Evolutionary conservation across 2,113 vertebrate genomes (phyloP), one percentile per base, ranked within the genome.

Genomic region (Bubo bubo): DNA sequence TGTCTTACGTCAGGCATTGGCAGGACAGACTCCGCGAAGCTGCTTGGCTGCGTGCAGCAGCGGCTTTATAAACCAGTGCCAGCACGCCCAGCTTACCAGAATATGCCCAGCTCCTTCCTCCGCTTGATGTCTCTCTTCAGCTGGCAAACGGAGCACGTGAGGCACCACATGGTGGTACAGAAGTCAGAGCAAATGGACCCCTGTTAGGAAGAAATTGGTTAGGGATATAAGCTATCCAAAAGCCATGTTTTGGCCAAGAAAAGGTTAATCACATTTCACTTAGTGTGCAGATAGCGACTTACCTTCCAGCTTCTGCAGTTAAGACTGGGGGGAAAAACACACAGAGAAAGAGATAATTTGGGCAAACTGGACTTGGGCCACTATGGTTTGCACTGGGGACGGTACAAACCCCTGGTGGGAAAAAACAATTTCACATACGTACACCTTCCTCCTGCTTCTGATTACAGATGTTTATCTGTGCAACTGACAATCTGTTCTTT

Each of bases 71-170:
- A 56, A 59, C 1, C 20, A 67, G 47, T 2, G 8, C 6, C 52
- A 50, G 17, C 16, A 19, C 1, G 4, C 66, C 32, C 49, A 49
- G 28, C 88, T 94, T 93, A 90, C 92, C 91, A 98, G 96, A 98
- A 98, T 17, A 95, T 79, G 23, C 71, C 95, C 55, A 85, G 64
- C 4, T 93, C 47, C 86, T 19, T 97, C 63, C 98, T 95, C 79
- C 60, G 91, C 21, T 98, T 98, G 94, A 98, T 98, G 68, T 98
- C 98, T 95, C 98, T 98, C 96, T 98, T 98, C 0, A 98, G 83
- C 77, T 98, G 98, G 92, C 98, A 98, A 66, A 98, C 34, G 0
- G 98, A 95, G 66, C 98, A 98, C 7, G 55, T 0, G 0, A 64
- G 28, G 67, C 98, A 98, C 2, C 17, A 98, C 1, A 7, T 0